phyloP scores from a whole-genome alignment of 2,888 invertebrate genomes.

The Orchesellides sinensis region DNA sequence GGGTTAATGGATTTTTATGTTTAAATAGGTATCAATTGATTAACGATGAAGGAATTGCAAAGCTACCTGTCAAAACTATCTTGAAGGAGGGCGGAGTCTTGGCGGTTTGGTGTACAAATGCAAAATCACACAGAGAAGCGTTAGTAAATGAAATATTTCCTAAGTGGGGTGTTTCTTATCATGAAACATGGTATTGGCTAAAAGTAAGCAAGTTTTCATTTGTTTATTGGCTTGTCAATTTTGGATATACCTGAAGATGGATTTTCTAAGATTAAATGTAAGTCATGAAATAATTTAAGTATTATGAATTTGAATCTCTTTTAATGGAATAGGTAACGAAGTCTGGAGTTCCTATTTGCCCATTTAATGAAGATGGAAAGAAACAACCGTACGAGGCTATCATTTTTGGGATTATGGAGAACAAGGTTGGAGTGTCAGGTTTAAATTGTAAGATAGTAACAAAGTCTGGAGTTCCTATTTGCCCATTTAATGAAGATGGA shows the following conservation, averaged over 20 bases:
- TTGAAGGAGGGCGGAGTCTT: slow-evolving; percentile 83
- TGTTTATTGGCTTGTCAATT: no score
- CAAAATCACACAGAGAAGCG: slow-evolving; percentile 83
- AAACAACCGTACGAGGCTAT: slow-evolving; percentile 95
- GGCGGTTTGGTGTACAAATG: slow-evolving; percentile 96
- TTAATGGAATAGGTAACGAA: slow-evolving; percentile 83
- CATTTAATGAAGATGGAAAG: slow-evolving; percentile 82
- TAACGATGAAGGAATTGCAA: slow-evolving; percentile 84
- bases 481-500: slow-evolving; percentile 80
- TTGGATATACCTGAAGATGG: no score
- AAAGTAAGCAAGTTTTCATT: no score
- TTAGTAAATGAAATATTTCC: slow-evolving; percentile 86
- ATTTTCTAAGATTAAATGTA: no score
- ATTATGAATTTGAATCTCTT: no score
- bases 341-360: slow-evolving; percentile 83
- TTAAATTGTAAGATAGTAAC: no score
- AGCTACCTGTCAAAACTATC: slow-evolving; percentile 84
- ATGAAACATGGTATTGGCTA: slow-evolving; percentile 92
- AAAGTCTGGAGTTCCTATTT: slow-evolving; percentile 77
- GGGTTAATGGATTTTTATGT: neutral
- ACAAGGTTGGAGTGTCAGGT: neutral
- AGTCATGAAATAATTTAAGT: no score
- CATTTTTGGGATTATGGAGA: slow-evolving; percentile 79
- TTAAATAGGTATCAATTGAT: slow-evolving; percentile 86
- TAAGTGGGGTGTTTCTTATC: slow-evolving; percentile 85